Percentiles rank a stretch among this genome's conserved stretches.
Evolutionary conservation across 2,797 vertebrate species (phyloP).

Genomic region (Bucorvus abyssinicus): DNA sequence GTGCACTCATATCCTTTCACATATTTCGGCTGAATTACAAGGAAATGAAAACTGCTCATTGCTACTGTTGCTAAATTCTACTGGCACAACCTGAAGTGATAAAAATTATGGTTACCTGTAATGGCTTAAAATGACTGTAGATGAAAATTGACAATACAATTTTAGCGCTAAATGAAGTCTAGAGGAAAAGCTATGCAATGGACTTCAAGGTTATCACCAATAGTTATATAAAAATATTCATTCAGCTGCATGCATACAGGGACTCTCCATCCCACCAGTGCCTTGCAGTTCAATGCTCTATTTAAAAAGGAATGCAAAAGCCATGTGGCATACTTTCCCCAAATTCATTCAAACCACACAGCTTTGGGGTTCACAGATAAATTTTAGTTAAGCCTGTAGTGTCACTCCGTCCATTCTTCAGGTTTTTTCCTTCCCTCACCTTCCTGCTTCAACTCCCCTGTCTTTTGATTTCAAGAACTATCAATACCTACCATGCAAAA

Average conservation of each 20-base stretch:
- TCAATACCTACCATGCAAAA: background rate
- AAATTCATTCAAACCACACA: background rate
- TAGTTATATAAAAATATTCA: background rate
- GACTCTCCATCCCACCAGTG: background rate
- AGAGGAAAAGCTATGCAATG: background rate
- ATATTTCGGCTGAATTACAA: background rate
- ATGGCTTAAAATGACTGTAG: background rate
- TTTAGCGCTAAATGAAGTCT: background rate
- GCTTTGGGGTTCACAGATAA: background rate
- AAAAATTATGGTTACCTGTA: background rate
- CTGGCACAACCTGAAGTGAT: background rate
- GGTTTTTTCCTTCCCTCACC: background rate
- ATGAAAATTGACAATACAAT: background rate
- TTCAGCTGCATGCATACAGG: background rate
- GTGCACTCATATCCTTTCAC: background rate
- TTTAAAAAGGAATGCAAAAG: background rate
- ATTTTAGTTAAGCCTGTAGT: background rate
- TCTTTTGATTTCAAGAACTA: background rate
- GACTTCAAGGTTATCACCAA: background rate
- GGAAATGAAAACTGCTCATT: background rate
- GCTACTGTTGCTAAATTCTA: background rate
- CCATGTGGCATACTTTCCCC: no score
- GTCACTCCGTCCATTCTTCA: background rate
- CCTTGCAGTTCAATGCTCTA: background rate
- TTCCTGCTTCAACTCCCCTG: background rate